These are phyloP conservation scores for Macrophya alboannulata DNA, from an alignment of 2,888 invertebrate genomes.

Conservation along the genomic window DNA sequence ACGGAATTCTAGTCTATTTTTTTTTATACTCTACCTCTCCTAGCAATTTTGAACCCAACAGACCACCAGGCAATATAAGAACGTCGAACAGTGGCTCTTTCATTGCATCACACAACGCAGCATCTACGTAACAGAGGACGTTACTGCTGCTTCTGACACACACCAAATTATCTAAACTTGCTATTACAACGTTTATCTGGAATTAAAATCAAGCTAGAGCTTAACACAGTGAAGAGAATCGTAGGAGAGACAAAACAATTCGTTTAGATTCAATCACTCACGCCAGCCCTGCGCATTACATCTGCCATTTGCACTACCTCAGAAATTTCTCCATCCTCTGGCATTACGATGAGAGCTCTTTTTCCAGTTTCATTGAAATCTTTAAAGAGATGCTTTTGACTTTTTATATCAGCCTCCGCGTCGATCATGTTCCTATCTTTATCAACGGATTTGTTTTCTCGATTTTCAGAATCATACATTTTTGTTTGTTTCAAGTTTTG, in stretches of 20 bases:
- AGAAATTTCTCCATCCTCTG: constrained; percentile 32
- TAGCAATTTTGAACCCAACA: constrained; percentile 17
- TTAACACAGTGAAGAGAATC: not conserved
- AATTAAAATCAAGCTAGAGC: not conserved
- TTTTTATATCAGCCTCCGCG: not conserved
- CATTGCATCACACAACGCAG: constrained; percentile 6
- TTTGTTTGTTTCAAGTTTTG: not conserved
- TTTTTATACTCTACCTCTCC: constrained; percentile 26
- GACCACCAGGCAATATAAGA: constrained; percentile 35
- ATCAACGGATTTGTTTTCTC: not conserved
- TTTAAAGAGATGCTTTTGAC: not conserved
- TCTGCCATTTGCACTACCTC: constrained; percentile 41
- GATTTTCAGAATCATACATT: not conserved
- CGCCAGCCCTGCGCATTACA: constrained; percentile 18
- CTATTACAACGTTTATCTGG: constrained; percentile 30
- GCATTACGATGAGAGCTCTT: constrained; percentile 32
- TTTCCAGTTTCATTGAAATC: constrained; percentile 36
- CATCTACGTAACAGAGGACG: not conserved
- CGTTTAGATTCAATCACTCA: constrained; percentile 6
- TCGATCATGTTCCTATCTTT: not conserved
- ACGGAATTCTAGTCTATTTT: not conserved
- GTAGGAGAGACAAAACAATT: not conserved
- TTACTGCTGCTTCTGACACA: constrained; percentile 21
- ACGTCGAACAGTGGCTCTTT: constrained; percentile 7
- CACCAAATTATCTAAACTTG: constrained; percentile 35